Percentiles rank a stretch among this genome's conserved stretches.
These are phyloP conservation scores for Diloba caeruleocephala DNA, from an alignment of 2,888 invertebrate genomes.

Conservation along the genomic window DNA sequence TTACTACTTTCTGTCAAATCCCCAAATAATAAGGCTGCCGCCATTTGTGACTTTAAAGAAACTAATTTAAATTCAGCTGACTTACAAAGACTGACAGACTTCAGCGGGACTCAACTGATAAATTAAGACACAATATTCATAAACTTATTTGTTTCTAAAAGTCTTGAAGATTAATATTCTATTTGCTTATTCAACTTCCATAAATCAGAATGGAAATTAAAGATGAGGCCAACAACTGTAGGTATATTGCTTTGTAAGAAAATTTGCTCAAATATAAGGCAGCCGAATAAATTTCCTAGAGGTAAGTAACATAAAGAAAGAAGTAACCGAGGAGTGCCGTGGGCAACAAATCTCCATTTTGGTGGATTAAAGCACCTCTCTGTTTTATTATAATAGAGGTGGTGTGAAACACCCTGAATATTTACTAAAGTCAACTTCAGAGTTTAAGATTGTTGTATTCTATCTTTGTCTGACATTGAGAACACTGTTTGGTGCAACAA, in stretches of 20 bases:
- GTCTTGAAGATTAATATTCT: constrained; percentile 49
- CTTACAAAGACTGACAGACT: constrained; percentile 68
- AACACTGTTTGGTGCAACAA: constrained; percentile 18
- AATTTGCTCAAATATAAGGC: neutral
- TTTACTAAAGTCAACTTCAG: constrained; percentile 64
- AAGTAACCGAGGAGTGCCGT: constrained; percentile 24
- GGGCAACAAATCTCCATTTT: constrained; percentile 81
- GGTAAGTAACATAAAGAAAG: constrained; percentile 8
- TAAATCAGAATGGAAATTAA: constrained; percentile 18
- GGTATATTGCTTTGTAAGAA: neutral
- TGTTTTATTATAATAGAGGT: constrained; percentile 73
- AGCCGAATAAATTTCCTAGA: constrained; percentile 7
- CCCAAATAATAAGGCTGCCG: constrained; percentile 6
- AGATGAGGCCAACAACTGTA: constrained; percentile 12
- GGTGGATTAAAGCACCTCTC: constrained; percentile 77
- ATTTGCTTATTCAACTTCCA: constrained; percentile 15
- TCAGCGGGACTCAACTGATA: constrained; percentile 39
- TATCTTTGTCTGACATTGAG: constrained; percentile 25
- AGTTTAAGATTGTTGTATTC: constrained; percentile 44
- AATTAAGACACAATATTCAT: constrained; percentile 41
- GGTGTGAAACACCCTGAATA: constrained; percentile 65
- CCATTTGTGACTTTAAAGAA: constrained; percentile 21
- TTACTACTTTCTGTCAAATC: neutral
- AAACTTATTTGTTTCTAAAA: constrained; percentile 40
- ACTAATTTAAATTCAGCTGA: constrained; percentile 36